These are phyloP conservation scores for Octodon degus DNA, from an alignment of 2,113 vertebrate genomes.

Conservation along the genomic window DNA sequence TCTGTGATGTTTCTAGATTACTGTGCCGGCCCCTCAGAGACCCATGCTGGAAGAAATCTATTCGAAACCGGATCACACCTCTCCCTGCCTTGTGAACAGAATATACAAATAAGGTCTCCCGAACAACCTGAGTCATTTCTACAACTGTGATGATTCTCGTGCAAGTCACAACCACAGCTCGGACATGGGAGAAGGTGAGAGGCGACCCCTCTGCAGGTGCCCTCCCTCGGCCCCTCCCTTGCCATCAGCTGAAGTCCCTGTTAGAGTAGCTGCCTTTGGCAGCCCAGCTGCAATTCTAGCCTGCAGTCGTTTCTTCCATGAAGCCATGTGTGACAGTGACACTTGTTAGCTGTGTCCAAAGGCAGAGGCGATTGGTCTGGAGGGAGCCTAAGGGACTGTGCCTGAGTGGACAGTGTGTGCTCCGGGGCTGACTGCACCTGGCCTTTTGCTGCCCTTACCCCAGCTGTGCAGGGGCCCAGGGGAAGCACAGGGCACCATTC, in stretches of 20 bases:
- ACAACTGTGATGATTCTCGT: rapidly evolving
- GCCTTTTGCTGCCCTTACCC: neutral
- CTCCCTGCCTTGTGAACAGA: neutral
- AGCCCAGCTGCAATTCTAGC: neutral
- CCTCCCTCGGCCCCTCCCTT: neutral
- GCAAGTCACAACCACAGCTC: neutral
- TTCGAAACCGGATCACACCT: conserved; percentile 19
- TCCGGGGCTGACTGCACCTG: neutral
- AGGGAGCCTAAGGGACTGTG: neutral
- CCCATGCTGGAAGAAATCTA: neutral
- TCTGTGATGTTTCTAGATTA: neutral
- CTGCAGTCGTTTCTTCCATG: neutral
- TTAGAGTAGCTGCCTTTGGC: neutral
- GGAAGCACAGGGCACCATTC: too few species aligned
- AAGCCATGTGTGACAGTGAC: neutral
- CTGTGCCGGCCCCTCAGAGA: conserved; percentile 44
- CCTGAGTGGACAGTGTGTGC: rapidly evolving
- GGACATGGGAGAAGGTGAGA: neutral
- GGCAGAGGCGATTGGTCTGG: neutral
- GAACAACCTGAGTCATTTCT: neutral
- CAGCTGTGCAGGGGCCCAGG: rapidly evolving
- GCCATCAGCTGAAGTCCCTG: neutral
- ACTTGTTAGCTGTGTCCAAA: neutral
- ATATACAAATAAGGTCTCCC: neutral
- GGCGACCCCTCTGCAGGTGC: rapidly evolving